These are phyloP conservation scores for Coelopa frigida DNA, from an alignment of 1,140 invertebrate species.

Conservation along the genomic window DNA sequence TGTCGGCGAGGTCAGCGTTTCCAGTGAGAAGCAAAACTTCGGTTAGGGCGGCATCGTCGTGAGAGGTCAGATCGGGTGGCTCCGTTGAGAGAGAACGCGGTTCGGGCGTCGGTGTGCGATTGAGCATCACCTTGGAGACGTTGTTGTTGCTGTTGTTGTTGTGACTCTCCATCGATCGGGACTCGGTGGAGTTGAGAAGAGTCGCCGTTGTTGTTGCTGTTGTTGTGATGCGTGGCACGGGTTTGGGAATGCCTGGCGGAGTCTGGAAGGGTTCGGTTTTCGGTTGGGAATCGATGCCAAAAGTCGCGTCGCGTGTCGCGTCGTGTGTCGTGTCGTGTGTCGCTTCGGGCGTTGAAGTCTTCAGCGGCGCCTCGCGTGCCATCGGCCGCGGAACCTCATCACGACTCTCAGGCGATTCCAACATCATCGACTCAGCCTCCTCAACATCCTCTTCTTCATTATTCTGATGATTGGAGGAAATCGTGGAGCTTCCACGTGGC, in stretches of 20 bases:
- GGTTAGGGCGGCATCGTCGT: neutral
- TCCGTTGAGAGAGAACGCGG: conserved; percentile 27
- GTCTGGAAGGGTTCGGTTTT: neutral
- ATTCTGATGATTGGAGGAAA: no score
- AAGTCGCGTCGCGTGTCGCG: neutral
- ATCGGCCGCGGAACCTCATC: conserved; percentile 4
- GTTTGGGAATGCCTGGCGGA: conserved; percentile 17
- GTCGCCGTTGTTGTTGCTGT: conserved; percentile 20
- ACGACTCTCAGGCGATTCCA: no score
- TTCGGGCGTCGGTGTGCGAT: conserved; percentile 38
- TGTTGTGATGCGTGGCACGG: conserved; percentile 31
- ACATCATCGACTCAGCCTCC: neutral
- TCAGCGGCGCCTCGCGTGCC: neutral
- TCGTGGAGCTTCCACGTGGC: conserved; percentile 11
- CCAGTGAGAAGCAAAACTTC: neutral
- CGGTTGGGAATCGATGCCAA: conserved; percentile 5
- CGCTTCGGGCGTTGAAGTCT: conserved; percentile 1
- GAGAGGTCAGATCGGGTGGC: neutral
- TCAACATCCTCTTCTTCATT: neutral
- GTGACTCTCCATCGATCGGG: neutral
- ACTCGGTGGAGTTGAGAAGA: conserved; percentile 2
- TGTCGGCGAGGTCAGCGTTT: neutral
- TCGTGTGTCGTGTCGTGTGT: conserved; percentile 8
- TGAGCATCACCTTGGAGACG: conserved; percentile 35
- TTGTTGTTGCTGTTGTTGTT: conserved; percentile 16